phyloP scores from a whole-genome alignment of 2,888 invertebrate species.

The Drosophila peninsularis region DNA sequence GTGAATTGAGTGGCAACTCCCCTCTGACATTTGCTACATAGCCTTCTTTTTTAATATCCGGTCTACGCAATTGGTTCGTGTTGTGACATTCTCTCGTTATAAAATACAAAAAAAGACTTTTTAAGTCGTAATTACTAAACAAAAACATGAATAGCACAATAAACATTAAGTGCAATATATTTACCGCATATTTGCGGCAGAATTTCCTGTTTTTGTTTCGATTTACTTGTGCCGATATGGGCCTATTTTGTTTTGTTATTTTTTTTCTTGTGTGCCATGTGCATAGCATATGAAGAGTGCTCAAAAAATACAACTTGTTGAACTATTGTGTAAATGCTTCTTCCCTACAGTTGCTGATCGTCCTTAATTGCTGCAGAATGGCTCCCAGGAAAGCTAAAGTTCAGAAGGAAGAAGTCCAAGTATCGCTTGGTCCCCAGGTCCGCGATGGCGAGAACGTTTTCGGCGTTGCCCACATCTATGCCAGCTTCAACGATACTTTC shows the following conservation, averaged over 20 bases:
- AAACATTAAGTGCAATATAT: slow-evolving; percentile 2
- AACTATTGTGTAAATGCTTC: slow-evolving; percentile 31
- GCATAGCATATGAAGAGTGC: slow-evolving; percentile 23
- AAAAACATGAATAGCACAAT: slow-evolving; percentile 42
- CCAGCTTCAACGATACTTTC: slow-evolving; percentile 99
- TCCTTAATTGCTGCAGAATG: slow-evolving; percentile 86
- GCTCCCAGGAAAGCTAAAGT: slow-evolving; percentile 99
- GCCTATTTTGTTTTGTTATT: slow-evolving; percentile 41
- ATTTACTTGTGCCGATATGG: slow-evolving; percentile 1
- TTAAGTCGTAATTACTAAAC: slow-evolving; percentile 24
- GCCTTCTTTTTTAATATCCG: slow-evolving; percentile 84
- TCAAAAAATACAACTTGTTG: slow-evolving; percentile 32
- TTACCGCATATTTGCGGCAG: slow-evolving; percentile 5
- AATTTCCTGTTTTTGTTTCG: slow-evolving; percentile 47
- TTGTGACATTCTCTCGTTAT: slow-evolving; percentile 62
- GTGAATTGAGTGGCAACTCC: slow-evolving; percentile 43
- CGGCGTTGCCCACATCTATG: slow-evolving; percentile 99
- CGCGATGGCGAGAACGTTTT: slow-evolving; percentile 99
- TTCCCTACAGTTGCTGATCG: slow-evolving; percentile 48
- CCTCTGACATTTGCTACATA: slow-evolving; percentile 49
- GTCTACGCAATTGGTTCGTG: slow-evolving; percentile 82
- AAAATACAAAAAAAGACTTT: slow-evolving; percentile 48
- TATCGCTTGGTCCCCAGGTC: slow-evolving; percentile 97
- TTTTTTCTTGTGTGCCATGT: slow-evolving; percentile 45
- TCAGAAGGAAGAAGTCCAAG: slow-evolving; percentile 98